Conservation (phyloP, 2,888 invertebrate species). For the Tetranychus truncatus region DNA sequence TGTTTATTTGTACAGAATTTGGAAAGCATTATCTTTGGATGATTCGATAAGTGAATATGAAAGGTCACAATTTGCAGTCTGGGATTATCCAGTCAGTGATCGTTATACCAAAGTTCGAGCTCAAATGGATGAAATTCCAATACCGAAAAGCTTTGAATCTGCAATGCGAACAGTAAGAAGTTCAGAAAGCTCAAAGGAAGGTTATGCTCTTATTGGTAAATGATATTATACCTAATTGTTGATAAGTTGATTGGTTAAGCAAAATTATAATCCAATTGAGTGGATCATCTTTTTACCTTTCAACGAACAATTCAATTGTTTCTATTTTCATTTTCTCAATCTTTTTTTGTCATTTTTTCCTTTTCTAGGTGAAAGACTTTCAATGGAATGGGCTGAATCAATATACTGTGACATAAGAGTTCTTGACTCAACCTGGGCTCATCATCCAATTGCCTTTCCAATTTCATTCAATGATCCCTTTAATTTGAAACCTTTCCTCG, state of each 20-base stretch:
- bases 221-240: constrained; percentile 2
- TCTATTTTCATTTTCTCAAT: background rate
- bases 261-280: background rate
- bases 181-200: constrained; percentile 21
- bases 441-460: constrained; percentile 6
- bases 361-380: background rate
- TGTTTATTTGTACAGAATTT: constrained; percentile 40
- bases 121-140: constrained; percentile 65
- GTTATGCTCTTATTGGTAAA: constrained; percentile 65
- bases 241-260: background rate
- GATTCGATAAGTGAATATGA: constrained; percentile 76
- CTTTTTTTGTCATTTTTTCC: too few species aligned
- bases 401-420: background rate
- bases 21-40: constrained; percentile 94
- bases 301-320: background rate
- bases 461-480: background rate
- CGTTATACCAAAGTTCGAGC: constrained; percentile 98
- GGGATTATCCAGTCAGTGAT: constrained; percentile 97
- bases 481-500: background rate
- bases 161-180: constrained; percentile 50
- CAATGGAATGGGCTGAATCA: background rate
- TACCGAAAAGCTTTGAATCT: constrained; percentile 53
- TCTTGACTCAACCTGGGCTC: background rate
- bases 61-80: constrained; percentile 80
- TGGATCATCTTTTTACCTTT: background rate